phyloP scores from a whole-genome alignment of 2,797 vertebrate species.

The Mormyrops boulengeri region DNA sequence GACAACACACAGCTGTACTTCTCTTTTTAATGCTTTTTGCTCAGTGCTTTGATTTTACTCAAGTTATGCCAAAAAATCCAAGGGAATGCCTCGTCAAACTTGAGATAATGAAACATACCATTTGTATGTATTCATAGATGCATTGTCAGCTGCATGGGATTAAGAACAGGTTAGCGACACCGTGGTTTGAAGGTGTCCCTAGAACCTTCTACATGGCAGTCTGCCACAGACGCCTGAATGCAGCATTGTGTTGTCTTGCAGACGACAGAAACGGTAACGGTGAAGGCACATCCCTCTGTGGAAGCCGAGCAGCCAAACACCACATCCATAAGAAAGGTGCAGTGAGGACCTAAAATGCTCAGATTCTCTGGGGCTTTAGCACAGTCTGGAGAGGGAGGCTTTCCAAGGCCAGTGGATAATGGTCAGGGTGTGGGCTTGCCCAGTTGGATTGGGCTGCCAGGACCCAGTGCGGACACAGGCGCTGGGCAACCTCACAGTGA shows the following conservation, averaged over 20 bases:
- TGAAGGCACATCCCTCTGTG: conserved; percentile 41
- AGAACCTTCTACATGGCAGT: not conserved
- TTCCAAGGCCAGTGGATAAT: not conserved
- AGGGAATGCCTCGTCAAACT: not conserved
- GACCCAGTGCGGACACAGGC: not conserved
- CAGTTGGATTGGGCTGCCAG: not conserved
- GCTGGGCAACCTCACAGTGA: not conserved
- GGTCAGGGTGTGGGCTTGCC: not conserved
- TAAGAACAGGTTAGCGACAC: not conserved
- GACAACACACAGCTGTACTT: not conserved
- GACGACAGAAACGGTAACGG: conserved; percentile 52
- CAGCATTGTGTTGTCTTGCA: conserved; percentile 35
- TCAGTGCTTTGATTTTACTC: not conserved
- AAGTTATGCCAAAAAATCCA: not conserved
- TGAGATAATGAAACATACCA: not conserved
- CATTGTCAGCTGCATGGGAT: not conserved
- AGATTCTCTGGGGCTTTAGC: not conserved
- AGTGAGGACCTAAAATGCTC: conserved; percentile 28
- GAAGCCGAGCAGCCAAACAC: conserved; percentile 36
- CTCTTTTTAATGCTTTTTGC: not conserved
- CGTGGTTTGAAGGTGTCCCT: not conserved
- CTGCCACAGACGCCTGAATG: not conserved
- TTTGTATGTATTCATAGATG: not conserved
- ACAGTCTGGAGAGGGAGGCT: not conserved
- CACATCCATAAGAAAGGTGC: not conserved